Evolutionary conservation across 2,888 invertebrate genomes (phyloP), one percentile per base, ranked within the genome.

Genomic region (Eudemis profundana): DNA sequence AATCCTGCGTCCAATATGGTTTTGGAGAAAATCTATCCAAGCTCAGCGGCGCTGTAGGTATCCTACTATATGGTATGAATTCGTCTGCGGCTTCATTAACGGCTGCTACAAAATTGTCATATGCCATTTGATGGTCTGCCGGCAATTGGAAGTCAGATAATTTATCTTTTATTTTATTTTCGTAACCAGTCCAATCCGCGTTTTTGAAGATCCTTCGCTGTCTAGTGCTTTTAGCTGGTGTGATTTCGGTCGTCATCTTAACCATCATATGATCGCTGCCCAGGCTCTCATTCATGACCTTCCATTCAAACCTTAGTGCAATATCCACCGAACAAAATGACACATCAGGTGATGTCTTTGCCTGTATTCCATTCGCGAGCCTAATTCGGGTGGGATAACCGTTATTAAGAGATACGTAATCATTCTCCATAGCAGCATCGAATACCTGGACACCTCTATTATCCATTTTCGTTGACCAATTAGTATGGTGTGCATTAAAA

Each of bases 211-310:
- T 38, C n/a, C 38, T 38, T 12, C 38, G 38, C 38, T 8, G 38
- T n/a, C 14, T 38, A 12, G 38, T 3, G n/a, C 14, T 38, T 3
- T n/a, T 38, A 4, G 2, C 3, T 2, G 38, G 1, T 8, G 7
- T 2, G 2, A 12, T 12, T 38, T 14, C 38, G 12, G 8, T 38
- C 12, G 38, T n/a, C 38, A 38, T 38, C 8, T n/a, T 38, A 7
- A 42, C 14, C 7, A 42, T 42, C 17, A 17, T 42, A 42, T 42
- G 42, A 17, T 42, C 42, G 17, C 42, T 42, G 0, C 42, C 42
- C 7, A 44, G 46, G 46, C n/a, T 46, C 21, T 46, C 46, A 8
- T 46, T 46, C 21, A 46, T 46, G n/a, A 46, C 46, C 21, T 46
- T 46, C 46, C 21, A 46, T 21, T 46, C 46, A 19, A 46, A 46